Evolutionary conservation across 1,140 invertebrate species (phyloP).

Genomic region (roundworm (Caenorhabditis elegans)): DNA sequence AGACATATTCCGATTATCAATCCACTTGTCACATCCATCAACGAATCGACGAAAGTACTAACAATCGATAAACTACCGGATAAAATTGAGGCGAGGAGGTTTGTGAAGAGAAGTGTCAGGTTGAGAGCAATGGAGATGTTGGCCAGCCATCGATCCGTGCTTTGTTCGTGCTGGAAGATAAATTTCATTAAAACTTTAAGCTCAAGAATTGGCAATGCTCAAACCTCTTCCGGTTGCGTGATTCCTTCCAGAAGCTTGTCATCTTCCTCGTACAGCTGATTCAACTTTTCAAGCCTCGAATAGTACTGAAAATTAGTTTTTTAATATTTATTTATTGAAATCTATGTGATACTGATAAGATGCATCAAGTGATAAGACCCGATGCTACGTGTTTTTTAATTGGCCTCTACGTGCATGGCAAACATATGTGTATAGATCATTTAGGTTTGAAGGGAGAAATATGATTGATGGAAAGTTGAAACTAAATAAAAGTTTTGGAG

Average conservation of each 20-base stretch:
- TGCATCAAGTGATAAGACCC: too few relatives aligned
- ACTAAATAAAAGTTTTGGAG: too few relatives aligned
- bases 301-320: background rate
- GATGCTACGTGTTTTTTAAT: background rate
- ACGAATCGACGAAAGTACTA: slow-evolving; percentile 51
- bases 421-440: too few relatives aligned
- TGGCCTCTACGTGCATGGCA: background rate
- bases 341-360: slow-evolving; percentile 12
- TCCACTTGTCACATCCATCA: slow-evolving; percentile 50
- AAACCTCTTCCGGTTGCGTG: background rate
- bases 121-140: background rate
- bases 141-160: background rate
- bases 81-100: slow-evolving; percentile 42
- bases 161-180: background rate
- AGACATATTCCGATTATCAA: slow-evolving; percentile 46
- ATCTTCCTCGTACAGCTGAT: background rate
- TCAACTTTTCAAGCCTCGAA: background rate
- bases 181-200: too few relatives aligned
- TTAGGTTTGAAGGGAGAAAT: too few relatives aligned
- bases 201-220: too few relatives aligned
- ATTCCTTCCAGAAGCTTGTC: background rate
- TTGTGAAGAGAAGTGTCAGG: slow-evolving; percentile 40
- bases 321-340: background rate
- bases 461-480: too few relatives aligned
- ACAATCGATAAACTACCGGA: slow-evolving; percentile 51